These are phyloP conservation scores for Eilema depressum DNA, from an alignment of 2,888 invertebrate genomes.

Conservation along the genomic window DNA sequence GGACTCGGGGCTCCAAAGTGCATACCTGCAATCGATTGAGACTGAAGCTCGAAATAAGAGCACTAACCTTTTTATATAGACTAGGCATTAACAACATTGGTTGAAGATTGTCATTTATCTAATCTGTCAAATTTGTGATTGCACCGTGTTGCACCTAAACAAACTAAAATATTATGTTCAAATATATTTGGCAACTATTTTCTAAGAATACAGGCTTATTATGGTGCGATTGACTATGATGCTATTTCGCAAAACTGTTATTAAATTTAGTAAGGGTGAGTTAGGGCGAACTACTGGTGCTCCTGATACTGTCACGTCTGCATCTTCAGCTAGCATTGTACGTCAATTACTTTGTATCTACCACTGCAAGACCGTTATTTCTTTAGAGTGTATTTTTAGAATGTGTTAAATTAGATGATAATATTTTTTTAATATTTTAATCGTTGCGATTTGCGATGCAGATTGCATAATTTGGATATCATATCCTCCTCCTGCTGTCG, in stretches of 20 bases:
- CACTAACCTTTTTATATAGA: not conserved
- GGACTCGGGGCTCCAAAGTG: no score
- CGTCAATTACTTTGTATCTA: not conserved
- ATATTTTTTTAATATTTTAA: no score
- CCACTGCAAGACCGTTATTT: not conserved
- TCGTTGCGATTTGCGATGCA: no score
- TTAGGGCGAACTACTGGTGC: conserved; percentile 4
- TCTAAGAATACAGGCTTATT: conserved; percentile 5
- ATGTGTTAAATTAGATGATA: no score
- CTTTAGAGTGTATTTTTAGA: no score
- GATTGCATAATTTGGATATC: no score
- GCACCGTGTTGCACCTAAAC: not conserved
- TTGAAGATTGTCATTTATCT: not conserved
- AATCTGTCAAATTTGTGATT: conserved; percentile 4
- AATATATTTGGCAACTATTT: not conserved
- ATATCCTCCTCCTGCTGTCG: no score
- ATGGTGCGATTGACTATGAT: conserved; percentile 8
- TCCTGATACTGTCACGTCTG: not conserved
- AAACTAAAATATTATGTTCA: not conserved
- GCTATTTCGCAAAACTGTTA: conserved; percentile 8
- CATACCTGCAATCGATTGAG: no score
- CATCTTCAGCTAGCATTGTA: not conserved
- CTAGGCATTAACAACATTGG: not conserved
- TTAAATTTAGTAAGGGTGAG: conserved; percentile 1
- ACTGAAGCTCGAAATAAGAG: no score